These are phyloP conservation scores for Holothuria scabra DNA, from an alignment of 53 echinoderm and acorn worm genomes.

Conservation along the genomic window DNA sequence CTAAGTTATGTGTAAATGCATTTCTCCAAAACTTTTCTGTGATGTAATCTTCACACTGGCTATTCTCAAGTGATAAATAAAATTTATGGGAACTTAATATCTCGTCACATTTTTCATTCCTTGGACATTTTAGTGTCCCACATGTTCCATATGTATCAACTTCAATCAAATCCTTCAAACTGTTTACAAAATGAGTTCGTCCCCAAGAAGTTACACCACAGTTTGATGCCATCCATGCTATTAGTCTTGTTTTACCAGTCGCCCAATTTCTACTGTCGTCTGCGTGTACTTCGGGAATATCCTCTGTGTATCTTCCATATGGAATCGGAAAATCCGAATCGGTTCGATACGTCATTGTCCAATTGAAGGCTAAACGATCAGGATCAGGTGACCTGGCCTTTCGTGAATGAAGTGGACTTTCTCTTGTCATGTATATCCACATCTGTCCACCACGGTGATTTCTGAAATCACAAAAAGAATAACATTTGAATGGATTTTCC, in stretches of 20 bases:
- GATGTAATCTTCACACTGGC: not conserved
- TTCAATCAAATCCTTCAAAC: slow-evolving; percentile 56
- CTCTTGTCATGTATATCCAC: slow-evolving; percentile 25
- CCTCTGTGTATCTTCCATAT: slow-evolving; percentile 66
- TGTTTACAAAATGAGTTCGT: slow-evolving; percentile 63
- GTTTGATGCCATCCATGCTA: slow-evolving; percentile 84
- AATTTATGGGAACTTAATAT: slow-evolving; percentile 14
- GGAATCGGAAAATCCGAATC: slow-evolving; percentile 67
- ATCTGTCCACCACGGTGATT: slow-evolving; percentile 16
- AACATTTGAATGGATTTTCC: no score
- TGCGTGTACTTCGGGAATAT: slow-evolving; percentile 7
- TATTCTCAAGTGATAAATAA: not conserved
- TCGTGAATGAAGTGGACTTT: slow-evolving; percentile 6
- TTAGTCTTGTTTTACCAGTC: slow-evolving; percentile 56
- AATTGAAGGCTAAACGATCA: slow-evolving; percentile 43
- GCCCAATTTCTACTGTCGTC: slow-evolving; percentile 50
- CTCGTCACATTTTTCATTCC: no score
- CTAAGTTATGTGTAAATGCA: slow-evolving; percentile 52
- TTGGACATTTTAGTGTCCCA: slow-evolving; percentile 62
- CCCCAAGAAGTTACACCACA: slow-evolving; percentile 79
- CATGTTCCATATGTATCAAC: slow-evolving; percentile 76
- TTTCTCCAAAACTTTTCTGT: not conserved
- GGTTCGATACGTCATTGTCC: slow-evolving; percentile 68
- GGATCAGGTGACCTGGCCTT: not conserved
- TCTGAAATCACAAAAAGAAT: not conserved